Percentiles rank a stretch among this genome's conserved stretches.
phyloP scores from a whole-genome alignment of 1,140 invertebrate species.

The Notospermus geniculatus region DNA sequence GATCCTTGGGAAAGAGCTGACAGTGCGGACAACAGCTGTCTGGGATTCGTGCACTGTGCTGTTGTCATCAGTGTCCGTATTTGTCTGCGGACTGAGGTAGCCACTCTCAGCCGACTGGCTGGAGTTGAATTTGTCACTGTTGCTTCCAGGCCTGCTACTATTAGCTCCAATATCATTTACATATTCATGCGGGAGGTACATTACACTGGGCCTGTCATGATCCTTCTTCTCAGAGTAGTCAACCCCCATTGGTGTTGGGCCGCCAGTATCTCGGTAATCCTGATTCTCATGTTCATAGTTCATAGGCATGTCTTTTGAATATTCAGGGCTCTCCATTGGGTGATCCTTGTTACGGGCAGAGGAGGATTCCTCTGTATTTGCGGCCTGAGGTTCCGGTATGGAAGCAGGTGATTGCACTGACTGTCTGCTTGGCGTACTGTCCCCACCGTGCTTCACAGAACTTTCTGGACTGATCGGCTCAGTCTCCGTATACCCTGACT shows the following conservation, averaged over 20 bases:
- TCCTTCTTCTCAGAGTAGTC: constrained; percentile 6
- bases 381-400: no score
- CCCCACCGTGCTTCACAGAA: no score
- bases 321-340: no score
- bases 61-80: constrained; percentile 8
- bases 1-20: constrained; percentile 8
- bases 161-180: background rate
- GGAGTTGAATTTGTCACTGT: constrained; percentile 4
- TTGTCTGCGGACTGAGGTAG: constrained; percentile 7
- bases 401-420: no score
- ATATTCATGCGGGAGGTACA: constrained; percentile 5
- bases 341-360: no score
- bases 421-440: no score
- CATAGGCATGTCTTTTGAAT: no score
- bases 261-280: background rate
- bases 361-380: no score
- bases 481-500: no score
- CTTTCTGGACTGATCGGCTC: no score
- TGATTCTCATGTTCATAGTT: background rate
- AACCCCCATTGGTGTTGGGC: background rate
- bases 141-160: background rate
- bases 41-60: background rate
- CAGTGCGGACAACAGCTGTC: background rate
- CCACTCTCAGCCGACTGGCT: constrained; percentile 8
- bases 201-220: background rate